Base-by-base conservation (phyloP, 2,888 invertebrate species). In the Nomada fabriciana region DNA sequence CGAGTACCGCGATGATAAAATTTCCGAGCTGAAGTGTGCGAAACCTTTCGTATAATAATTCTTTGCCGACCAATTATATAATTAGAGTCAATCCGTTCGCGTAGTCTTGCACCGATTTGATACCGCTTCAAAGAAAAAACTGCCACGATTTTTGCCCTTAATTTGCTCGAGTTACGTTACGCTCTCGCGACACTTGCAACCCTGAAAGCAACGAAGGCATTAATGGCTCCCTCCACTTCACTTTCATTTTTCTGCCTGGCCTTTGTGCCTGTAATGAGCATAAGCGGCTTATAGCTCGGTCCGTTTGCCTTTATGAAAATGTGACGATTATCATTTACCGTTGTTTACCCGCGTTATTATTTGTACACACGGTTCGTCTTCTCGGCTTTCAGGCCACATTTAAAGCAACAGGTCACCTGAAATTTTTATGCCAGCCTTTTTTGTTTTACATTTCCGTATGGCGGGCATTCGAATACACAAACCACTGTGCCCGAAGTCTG, bases 241-340 rank as follows among this genome's bases (percentile, higher is more conserved):
- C 50, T 77, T 63, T 80, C 52, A 69, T 77, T 59, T 77, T 81
- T 64, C 64, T 53, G 52, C 53, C 43, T 2, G 50, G 65, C 60
- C 64, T 72, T 76, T 67, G 43, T 43, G 61, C 47, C 47, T 59
- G 71, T 73, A 78, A 78, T 78, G 68, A 73, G 50, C 61, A 68
- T 78, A 73, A 78, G 73, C 77, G 59, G 77, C 65, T 77, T 77
- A 77, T 47, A 63, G n/a, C 36, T 36, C 55, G 60, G 59, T 43
- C 63, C 13, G 78, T 68, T 78, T 68, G 78, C 68, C 61, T 68
- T 47, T 47, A 53, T 63, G 53, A 61, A 73, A 78, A 68, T 53
- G 61, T 61, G 61, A 63, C 55, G 42, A 50, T 55, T 47, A 43
- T 50, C 76, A 64, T 78, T 61, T 47, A 36, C 36, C 4, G 42